Evolutionary conservation across 2,888 invertebrate species (phyloP).

Genomic region (Drosophila paranaensis): DNA sequence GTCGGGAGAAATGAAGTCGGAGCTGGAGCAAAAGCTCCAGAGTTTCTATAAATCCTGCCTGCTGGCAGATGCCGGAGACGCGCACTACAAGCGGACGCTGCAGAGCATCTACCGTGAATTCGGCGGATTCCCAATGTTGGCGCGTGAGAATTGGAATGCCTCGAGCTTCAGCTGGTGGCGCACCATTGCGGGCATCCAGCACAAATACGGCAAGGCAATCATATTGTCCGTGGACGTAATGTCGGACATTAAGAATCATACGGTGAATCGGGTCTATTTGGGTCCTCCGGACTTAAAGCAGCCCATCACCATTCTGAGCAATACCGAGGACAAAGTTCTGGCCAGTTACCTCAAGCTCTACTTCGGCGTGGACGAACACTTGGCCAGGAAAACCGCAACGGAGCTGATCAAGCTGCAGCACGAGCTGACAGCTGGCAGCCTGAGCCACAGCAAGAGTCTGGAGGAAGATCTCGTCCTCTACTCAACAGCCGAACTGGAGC

Average conservation of each 20-base stretch:
- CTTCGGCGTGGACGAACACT: constrained; percentile 51
- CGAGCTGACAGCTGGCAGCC: constrained; percentile 35
- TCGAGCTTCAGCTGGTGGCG: constrained; percentile 78
- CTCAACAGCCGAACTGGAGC: constrained; percentile 56
- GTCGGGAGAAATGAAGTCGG: constrained; percentile 16
- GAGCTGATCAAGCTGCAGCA: constrained; percentile 63
- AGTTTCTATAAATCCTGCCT: constrained; percentile 77
- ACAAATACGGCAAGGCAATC: constrained; percentile 72
- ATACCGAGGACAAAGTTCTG: constrained; percentile 6
- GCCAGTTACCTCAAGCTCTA: constrained; percentile 47
- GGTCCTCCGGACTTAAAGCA: constrained; percentile 50
- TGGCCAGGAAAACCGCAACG: constrained; percentile 55
- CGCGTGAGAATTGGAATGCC: constrained; percentile 55
- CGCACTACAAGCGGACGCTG: constrained; percentile 60
- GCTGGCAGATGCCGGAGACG: constrained; percentile 42
- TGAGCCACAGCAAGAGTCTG: background rate
- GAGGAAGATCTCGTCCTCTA: constrained; percentile 53
- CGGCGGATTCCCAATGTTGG: constrained; percentile 69
- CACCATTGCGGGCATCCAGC: constrained; percentile 67
- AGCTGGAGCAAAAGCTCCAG: constrained; percentile 69
- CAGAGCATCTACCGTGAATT: constrained; percentile 59
- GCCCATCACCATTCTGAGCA: background rate
- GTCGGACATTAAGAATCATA: constrained; percentile 65
- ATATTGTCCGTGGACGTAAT: constrained; percentile 73
- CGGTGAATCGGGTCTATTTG: constrained; percentile 69